phyloP scores from a whole-genome alignment of 2,888 invertebrate genomes.

The Vesta saturnalis region DNA sequence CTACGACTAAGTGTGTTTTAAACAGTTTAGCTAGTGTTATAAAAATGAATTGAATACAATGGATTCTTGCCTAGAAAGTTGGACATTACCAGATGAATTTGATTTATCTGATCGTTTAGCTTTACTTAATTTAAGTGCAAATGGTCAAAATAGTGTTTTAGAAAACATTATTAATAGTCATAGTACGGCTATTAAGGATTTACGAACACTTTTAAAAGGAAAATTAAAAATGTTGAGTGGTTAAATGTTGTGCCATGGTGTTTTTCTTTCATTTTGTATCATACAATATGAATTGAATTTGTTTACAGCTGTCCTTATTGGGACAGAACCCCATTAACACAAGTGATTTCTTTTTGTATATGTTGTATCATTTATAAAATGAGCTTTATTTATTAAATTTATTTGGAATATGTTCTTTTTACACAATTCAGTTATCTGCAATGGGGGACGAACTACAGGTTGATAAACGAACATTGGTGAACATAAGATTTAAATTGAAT shows the following conservation, averaged over 20 bases:
- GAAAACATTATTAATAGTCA: slow-evolving; percentile 65
- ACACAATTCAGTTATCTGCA: neutral
- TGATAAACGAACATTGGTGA: too few species aligned
- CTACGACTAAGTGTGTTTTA: slow-evolving; percentile 63
- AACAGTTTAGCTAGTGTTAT: slow-evolving; percentile 45
- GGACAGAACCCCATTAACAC: neutral
- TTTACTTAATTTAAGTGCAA: slow-evolving; percentile 58
- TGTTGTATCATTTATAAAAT: neutral
- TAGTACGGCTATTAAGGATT: slow-evolving; percentile 64
- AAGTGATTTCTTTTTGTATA: neutral
- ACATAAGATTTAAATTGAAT: too few species aligned
- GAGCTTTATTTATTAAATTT: neutral
- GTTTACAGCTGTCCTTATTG: neutral
- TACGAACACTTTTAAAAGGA: slow-evolving; percentile 65
- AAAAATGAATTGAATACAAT: slow-evolving; percentile 58
- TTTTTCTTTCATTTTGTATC: neutral
- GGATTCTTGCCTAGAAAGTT: slow-evolving; percentile 62
- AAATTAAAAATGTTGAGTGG: slow-evolving; percentile 55
- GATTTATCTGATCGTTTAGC: slow-evolving; percentile 61
- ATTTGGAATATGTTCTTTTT: too few species aligned
- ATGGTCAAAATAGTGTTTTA: slow-evolving; percentile 62
- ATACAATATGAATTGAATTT: too few species aligned
- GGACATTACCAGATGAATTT: slow-evolving; percentile 58
- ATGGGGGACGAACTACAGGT: too few species aligned
- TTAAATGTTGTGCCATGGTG: slow-evolving; percentile 32